phyloP scores from a whole-genome alignment of 2,797 vertebrate species.

The Heteromormyrus szaboi region DNA sequence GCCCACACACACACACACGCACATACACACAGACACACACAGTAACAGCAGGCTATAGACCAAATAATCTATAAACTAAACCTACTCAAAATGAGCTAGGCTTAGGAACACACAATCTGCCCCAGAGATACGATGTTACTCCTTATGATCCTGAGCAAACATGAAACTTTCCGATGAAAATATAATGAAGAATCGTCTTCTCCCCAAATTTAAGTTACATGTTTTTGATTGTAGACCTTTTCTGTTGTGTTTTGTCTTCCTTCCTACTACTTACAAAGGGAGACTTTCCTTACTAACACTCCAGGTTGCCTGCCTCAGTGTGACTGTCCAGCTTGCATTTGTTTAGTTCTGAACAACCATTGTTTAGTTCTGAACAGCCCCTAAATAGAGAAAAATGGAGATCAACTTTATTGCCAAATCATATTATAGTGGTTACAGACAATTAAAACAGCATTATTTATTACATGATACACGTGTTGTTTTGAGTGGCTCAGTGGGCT shows the following conservation, averaged over 20 bases:
- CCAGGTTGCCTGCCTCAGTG: no score
- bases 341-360: not conserved
- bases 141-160: not conserved
- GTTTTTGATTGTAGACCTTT: not conserved
- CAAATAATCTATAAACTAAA: no score
- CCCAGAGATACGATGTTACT: not conserved
- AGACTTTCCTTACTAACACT: not conserved
- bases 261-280: not conserved
- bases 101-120: not conserved
- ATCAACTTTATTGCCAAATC: not conserved
- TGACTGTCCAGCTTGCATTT: not conserved
- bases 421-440: not conserved
- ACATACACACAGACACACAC: not conserved
- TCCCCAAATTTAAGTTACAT: not conserved
- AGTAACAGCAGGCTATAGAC: no score
- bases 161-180: not conserved
- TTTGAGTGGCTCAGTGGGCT: not conserved
- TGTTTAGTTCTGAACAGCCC: not conserved
- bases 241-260: not conserved
- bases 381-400: not conserved
- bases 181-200: not conserved
- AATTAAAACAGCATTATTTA: not conserved
- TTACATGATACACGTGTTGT: not conserved
- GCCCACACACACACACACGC: not conserved
- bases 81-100: not conserved